Percentiles rank a stretch among this genome's conserved stretches.
Conservation (phyloP, 1,140 invertebrate genomes). For the Nilaparvata lugens region DNA sequence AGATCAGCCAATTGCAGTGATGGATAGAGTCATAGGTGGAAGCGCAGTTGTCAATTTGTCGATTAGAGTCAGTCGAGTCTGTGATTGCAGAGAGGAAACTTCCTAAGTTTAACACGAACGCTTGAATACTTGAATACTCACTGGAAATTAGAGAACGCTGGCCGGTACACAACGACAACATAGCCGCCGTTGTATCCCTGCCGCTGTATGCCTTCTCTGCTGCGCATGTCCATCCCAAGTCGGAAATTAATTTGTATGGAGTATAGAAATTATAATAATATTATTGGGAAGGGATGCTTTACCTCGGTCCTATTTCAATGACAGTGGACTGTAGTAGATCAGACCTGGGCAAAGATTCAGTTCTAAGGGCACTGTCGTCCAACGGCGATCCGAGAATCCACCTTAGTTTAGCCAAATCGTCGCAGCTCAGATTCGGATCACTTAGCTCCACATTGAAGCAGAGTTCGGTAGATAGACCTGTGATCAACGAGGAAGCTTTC, state of each 20-base stretch:
- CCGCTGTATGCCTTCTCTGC: no score
- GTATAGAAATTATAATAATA: not conserved
- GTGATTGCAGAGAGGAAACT: no score
- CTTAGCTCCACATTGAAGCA: slow-evolving; percentile 68
- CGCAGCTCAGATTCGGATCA: slow-evolving; percentile 40
- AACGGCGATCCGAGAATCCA: slow-evolving; percentile 63
- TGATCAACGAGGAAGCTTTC: slow-evolving; percentile 29
- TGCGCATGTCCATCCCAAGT: no score
- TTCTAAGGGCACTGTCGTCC: slow-evolving; percentile 41
- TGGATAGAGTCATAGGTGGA: no score
- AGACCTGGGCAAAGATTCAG: slow-evolving; percentile 35
- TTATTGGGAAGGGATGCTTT: not conserved
- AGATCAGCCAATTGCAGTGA: no score
- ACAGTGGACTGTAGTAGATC: slow-evolving; percentile 38
- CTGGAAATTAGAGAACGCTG: no score
- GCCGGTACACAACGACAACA: no score
- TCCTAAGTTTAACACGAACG: no score
- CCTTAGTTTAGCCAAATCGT: slow-evolving; percentile 42
- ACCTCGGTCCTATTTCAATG: slow-evolving; percentile 74
- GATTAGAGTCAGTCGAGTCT: no score
- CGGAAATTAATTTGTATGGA: not conserved
- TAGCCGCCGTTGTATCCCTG: no score
- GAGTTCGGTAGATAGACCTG: slow-evolving; percentile 53
- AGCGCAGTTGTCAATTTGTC: no score
- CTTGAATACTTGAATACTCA: not conserved